phyloP scores from a whole-genome alignment of 2,888 invertebrate genomes.

The Pterostichus niger region DNA sequence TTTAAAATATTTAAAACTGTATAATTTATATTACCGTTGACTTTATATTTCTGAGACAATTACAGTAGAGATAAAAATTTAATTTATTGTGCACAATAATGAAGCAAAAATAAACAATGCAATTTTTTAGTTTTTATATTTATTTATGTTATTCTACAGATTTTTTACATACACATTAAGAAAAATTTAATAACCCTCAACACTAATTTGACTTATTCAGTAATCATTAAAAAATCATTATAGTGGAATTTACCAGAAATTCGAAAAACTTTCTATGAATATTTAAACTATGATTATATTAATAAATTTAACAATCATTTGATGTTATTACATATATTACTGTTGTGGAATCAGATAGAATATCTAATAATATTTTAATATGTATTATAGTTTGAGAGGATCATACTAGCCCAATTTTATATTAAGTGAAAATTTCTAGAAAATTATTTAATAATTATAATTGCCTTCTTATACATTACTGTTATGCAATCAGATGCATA shows the following conservation, averaged over 20 bases:
- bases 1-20: no score
- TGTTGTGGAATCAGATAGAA: no score
- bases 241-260: conserved; percentile 3
- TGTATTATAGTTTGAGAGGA: conserved; percentile 6
- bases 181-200: neutral
- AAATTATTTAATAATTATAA: neutral
- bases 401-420: neutral
- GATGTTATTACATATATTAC: no score
- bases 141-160: neutral
- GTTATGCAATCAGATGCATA: neutral
- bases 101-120: conserved; percentile 4
- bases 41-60: neutral
- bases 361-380: neutral
- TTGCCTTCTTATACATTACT: neutral
- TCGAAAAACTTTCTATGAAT: conserved; percentile 10
- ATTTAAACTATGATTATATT: neutral
- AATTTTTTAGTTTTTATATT: neutral
- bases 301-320: no score
- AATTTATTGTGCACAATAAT: neutral
- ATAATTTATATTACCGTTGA: conserved; percentile 1
- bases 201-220: neutral
- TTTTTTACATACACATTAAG: conserved; percentile 9
- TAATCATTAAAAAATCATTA: conserved; percentile 14
- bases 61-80: neutral
- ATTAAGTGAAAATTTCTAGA: neutral